Evolutionary conservation across 1,140 invertebrate genomes (phyloP).

Genomic region (Pentalonia nigronervosa): DNA sequence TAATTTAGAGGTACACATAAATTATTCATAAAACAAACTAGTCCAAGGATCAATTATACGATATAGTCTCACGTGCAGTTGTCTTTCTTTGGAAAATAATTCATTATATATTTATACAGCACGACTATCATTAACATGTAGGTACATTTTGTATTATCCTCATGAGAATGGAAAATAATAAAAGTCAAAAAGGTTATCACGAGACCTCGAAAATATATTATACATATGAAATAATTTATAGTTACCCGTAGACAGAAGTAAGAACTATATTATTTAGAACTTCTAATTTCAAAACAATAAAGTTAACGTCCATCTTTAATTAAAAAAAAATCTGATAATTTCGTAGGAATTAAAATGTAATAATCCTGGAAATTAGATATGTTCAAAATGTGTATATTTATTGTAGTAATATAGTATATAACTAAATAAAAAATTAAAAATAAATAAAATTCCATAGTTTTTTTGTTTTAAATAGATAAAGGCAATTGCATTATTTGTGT

Average conservation of each 20-base stretch:
- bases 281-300: background rate
- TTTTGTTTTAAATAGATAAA: background rate
- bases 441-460: background rate
- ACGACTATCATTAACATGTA: background rate
- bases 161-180: background rate
- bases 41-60: background rate
- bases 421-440: too few species aligned
- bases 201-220: background rate
- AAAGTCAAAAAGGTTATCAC: background rate
- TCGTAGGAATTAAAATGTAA: background rate
- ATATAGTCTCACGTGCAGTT: background rate
- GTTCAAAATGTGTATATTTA: background rate
- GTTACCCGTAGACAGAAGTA: background rate
- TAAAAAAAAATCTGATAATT: background rate
- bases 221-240: background rate
- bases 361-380: background rate
- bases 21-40: conserved; percentile 24
- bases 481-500: background rate
- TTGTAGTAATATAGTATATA: background rate
- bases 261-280: background rate
- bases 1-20: background rate
- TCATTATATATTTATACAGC: background rate
- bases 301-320: background rate
- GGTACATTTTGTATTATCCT: background rate
- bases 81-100: background rate